phyloP scores from a whole-genome alignment of 2,888 invertebrate genomes.

The Phortica magna region DNA sequence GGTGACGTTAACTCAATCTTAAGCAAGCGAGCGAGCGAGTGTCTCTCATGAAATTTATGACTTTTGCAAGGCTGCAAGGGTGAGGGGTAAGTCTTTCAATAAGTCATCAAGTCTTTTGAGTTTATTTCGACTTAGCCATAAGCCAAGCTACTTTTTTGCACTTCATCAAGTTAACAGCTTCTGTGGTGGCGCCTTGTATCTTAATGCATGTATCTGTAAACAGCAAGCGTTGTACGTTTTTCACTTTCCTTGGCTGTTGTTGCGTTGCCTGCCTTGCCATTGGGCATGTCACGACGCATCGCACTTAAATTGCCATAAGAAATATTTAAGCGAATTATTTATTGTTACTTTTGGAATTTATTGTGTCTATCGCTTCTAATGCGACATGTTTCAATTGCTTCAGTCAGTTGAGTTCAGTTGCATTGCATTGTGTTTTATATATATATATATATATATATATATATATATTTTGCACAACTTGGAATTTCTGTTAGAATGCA shows the following conservation, averaged over 20 bases:
- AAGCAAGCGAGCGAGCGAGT: not conserved
- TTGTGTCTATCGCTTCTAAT: conserved; percentile 57
- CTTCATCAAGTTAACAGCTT: too few relatives aligned
- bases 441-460: too few relatives aligned
- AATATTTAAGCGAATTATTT: conserved; percentile 56
- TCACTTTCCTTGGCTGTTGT: too few relatives aligned
- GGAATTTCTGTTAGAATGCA: conserved; percentile 53
- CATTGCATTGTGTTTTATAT: conserved; percentile 14
- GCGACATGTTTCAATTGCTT: conserved; percentile 72
- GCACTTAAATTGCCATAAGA: not conserved
- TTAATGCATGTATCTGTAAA: too few relatives aligned
- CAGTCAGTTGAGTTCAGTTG: conserved; percentile 65
- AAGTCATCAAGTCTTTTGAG: too few relatives aligned
- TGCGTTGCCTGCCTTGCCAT: too few relatives aligned
- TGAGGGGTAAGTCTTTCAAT: too few relatives aligned
- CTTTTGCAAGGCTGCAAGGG: not conserved
- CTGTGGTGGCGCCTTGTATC: too few relatives aligned
- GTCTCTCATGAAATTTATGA: not conserved
- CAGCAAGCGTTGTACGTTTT: too few relatives aligned
- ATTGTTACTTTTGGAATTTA: conserved; percentile 69
- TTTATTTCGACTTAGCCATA: too few relatives aligned
- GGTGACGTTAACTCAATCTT: not conserved
- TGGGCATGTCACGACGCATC: not conserved
- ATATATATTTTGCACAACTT: conserved; percentile 52
- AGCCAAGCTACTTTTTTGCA: too few relatives aligned